These are phyloP conservation scores for Erynnis tages DNA, from an alignment of 2,888 invertebrate species.

Conservation along the genomic window DNA sequence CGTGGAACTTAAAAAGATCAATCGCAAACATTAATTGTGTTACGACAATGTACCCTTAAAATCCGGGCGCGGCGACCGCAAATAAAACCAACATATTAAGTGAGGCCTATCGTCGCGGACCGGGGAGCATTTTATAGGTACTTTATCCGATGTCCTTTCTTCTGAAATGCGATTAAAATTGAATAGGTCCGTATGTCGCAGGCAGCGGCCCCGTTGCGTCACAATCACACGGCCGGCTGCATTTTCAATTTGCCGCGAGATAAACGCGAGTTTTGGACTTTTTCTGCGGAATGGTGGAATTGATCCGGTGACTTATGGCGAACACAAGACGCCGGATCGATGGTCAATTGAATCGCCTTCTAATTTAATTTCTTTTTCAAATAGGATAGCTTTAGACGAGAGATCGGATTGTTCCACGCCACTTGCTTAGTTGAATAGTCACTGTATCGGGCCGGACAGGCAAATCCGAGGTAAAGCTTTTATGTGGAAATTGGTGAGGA, in stretches of 20 bases:
- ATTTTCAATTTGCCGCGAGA: conserved; percentile 81
- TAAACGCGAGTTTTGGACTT: conserved; percentile 76
- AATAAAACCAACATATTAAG: conserved; percentile 75
- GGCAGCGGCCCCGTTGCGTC: conserved; percentile 71
- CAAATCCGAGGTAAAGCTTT: not conserved
- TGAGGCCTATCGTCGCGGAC: conserved; percentile 60
- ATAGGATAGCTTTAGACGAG: conserved; percentile 15
- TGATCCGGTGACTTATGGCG: conserved; percentile 78
- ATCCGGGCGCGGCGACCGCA: conserved; percentile 68
- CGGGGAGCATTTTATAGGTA: conserved; percentile 66
- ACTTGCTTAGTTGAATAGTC: conserved; percentile 14
- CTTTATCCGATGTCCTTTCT: conserved; percentile 79
- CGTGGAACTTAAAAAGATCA: conserved; percentile 70
- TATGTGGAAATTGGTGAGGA: not conserved
- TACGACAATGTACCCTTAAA: conserved; percentile 61
- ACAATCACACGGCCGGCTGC: conserved; percentile 78
- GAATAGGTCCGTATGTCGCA: conserved; percentile 79
- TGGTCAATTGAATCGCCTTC: conserved; percentile 69
- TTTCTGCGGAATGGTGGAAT: conserved; percentile 76
- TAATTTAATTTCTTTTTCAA: conserved; percentile 44
- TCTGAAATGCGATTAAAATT: conserved; percentile 81
- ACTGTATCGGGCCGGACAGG: conserved; percentile 1
- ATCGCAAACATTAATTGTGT: conserved; percentile 71
- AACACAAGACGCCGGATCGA: conserved; percentile 60
- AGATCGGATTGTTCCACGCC: conserved; percentile 25